These are phyloP conservation scores for Antechinus flavipes DNA, from an alignment of 2,113 vertebrate species.

Conservation along the genomic window DNA sequence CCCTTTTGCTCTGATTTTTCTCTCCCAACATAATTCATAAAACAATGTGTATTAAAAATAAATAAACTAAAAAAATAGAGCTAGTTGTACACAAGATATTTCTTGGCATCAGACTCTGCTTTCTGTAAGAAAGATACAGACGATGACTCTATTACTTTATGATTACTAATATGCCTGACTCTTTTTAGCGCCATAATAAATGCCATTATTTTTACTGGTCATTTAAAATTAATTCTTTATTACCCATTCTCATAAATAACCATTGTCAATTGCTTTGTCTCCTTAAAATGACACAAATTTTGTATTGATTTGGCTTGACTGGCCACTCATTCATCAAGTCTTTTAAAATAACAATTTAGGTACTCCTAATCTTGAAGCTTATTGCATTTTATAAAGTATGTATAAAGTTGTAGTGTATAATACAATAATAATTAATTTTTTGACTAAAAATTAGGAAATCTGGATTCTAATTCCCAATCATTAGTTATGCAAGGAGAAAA, in stretches of 20 bases:
- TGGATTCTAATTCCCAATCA: neutral
- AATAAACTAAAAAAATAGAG: neutral
- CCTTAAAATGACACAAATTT: conserved; percentile 18
- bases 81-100: neutral
- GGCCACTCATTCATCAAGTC: conserved; percentile 64
- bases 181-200: neutral
- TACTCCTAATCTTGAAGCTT: conserved; percentile 56
- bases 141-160: neutral
- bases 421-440: neutral
- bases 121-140: neutral
- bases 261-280: neutral
- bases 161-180: neutral
- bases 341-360: conserved; percentile 69
- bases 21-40: too few relatives aligned
- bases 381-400: neutral
- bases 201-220: neutral
- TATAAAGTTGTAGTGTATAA: neutral
- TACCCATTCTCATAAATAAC: neutral
- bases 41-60: too few relatives aligned
- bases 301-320: conserved; percentile 72
- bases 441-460: neutral
- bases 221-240: neutral
- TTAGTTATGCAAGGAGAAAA: neutral
- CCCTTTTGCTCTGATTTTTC: too few relatives aligned
- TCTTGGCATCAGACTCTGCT: neutral